A percentile compares a stretch with the other conserved stretches of the same genome.
Conservation (phyloP, 1,140 invertebrate species). For the Callitettix versicolor region DNA sequence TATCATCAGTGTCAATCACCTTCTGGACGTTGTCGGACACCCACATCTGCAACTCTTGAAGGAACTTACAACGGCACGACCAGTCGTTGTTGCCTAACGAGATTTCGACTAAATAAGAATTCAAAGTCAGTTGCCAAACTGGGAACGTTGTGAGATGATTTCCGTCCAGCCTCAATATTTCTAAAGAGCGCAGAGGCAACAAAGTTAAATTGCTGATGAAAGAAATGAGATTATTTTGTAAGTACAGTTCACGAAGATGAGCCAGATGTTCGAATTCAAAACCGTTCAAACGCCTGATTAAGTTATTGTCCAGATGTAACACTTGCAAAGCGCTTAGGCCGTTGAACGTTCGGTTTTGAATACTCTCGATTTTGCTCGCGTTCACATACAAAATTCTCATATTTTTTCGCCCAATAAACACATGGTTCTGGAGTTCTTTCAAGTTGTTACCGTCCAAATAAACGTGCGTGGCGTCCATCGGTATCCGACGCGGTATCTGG, state of each 20-base stretch:
- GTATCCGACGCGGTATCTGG: slow-evolving; percentile 71
- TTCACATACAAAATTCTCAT: slow-evolving; percentile 78
- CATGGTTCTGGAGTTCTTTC: slow-evolving; percentile 71
- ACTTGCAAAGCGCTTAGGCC: slow-evolving; percentile 69
- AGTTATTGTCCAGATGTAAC: slow-evolving; percentile 78
- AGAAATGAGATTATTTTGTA: slow-evolving; percentile 75
- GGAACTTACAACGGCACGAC: slow-evolving; percentile 82
- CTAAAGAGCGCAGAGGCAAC: slow-evolving; percentile 59
- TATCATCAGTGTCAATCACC: slow-evolving; percentile 61
- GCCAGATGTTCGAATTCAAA: slow-evolving; percentile 81
- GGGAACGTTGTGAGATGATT: slow-evolving; percentile 72
- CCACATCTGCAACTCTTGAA: slow-evolving; percentile 75
- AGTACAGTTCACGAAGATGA: slow-evolving; percentile 68
- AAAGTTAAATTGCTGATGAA: slow-evolving; percentile 74
- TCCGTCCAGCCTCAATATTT: slow-evolving; percentile 71
- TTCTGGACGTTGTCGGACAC: slow-evolving; percentile 69
- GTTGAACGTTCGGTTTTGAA: slow-evolving; percentile 87
- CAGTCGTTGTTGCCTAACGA: slow-evolving; percentile 71
- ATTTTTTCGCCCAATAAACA: slow-evolving; percentile 85
- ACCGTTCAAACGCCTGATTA: slow-evolving; percentile 64
- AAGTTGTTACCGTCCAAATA: slow-evolving; percentile 85
- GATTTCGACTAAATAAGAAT: slow-evolving; percentile 56
- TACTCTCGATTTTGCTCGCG: slow-evolving; percentile 68
- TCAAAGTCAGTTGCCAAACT: slow-evolving; percentile 70
- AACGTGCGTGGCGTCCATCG: slow-evolving; percentile 88